Base-by-base conservation (phyloP, 2,113 vertebrate species). In the Megaptera novaeangliae region DNA sequence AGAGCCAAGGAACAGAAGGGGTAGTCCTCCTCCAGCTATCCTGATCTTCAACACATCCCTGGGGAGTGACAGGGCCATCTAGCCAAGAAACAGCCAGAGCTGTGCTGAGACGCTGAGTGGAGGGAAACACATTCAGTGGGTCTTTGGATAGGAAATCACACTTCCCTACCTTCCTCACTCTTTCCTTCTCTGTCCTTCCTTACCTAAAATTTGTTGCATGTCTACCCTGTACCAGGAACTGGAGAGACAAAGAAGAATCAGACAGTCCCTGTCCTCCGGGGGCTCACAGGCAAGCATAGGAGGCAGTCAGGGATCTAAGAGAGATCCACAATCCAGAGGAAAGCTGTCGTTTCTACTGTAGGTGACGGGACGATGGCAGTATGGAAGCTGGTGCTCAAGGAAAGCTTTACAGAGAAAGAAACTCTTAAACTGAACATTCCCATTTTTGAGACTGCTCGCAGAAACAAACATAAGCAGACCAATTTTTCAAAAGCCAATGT, bases 311-410 rank as follows among this genome's bases (percentile, higher is more conserved):
- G 39, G 36, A 8, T 2, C 12, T 29, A 11, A 1, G 17, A 66
- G 61, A 59, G 44, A 61, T 2, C 20, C 23, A 20, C 3, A 21
- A 3, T 13, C 11, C 46, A 27, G 77, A 61, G 2, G 88, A 91
- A 25, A 34, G 21, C 34, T n/a, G 10, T 27, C 1, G 0, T 39
- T 92, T 81, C 63, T 39, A 23, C 25, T 29, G 18, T 2, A 74
- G 64, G 59, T 2, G 1, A 55, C 7, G 14, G 11, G n/a, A 29
- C 44, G 27, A 44, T 41, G 31, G 3, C 3, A 0, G 21, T 31
- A 3, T 68, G 39, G 20, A 34, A 41, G 15, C 13, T 34, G 15
- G 6, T 41, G n/a, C 18, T 94, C 41, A 18, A 59, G n/a, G 34
- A 52, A 41, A 75, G 46, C 41, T 80, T 72, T 39, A 34, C 31